Evolutionary conservation across 2,888 invertebrate species (phyloP), one percentile per base, ranked within the genome.

Genomic region (Peribatodes rhomboidaria): DNA sequence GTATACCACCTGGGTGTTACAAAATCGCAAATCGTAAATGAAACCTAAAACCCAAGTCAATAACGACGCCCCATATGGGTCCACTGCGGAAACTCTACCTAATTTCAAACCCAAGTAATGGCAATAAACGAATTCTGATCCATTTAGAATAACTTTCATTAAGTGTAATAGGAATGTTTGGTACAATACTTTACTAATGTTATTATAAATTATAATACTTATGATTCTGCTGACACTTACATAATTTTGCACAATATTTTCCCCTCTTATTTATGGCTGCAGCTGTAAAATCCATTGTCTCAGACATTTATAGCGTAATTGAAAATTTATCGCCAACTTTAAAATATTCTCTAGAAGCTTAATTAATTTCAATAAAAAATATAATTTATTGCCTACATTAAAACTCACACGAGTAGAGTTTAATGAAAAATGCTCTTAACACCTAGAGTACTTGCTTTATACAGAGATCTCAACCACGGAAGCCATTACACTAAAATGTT

Each of bases 371-470:
- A 47, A 56, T 53, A 54, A 50, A 68, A 65, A 61, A 62, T 20
- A 53, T 54, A 55, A 66, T 59, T 61, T 65, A 60, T 39, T 44
- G 52, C 44, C 18, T 3, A 58, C 18, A 50, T 58, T 65, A 61
- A 60, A 55, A 55, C 49, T 65, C 52, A 47, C 56, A 53, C 42
- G 33, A 16, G 22, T 53, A 57, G 46, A 52, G 52, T 49, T 39
- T 42, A 63, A 60, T 64, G 55, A 56, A 63, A 64, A 67, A 61
- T 52, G 56, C 61, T 57, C 37, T 65, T 69, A 65, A 65, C 71
- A 71, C 71, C 67, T 71, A 35, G 37, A 31, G 54, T 59, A 58
- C 58, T 41, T 55, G 39, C 27, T 55, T 61, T 52, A 39, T 18
- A 35, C 27, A 42, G 55, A 13, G 33, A 46, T n/a, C 61, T 52